Evolutionary conservation across 2,888 invertebrate genomes (phyloP), one percentile per base, ranked within the genome.

Genomic region (Cheilosia soror): DNA sequence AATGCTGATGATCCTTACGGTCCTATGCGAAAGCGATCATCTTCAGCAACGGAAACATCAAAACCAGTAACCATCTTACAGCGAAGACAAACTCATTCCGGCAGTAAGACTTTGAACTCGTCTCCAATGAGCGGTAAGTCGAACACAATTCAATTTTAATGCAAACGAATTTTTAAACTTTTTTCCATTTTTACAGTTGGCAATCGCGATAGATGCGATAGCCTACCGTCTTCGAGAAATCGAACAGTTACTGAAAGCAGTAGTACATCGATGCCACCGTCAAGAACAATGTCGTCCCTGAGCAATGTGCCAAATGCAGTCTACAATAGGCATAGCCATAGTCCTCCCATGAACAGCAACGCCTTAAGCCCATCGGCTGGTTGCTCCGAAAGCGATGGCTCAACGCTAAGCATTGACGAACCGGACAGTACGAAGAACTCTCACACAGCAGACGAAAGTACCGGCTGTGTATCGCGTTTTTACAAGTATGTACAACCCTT

Each of bases 161-260:
- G 11, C 13, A 4, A 11, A 27, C 25, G 47, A 20, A 15, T 27
- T 25, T 0, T 11, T 11, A 13, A 47, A 15, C 2, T 5, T 1
- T 31, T 20, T 31, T 63, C 47, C 37, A 42, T 11, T 55, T 42
- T 92, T 69, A 63, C 87, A 85, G 89, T 91, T 87, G 89, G 88
- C n/a, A 88, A 93, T 77, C 94, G 97, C 60, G 96, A 96, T 88
- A 94, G 97, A 78, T 96, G 96, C 91, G 97, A 97, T 91, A 97
- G 96, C 90, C 94, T 97, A 93, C 97, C 96, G 4, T 95, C 91
- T 63, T 89, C 96, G 13, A 93, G 96, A 82, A 94, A 96, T 44
- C 93, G 95, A 44, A 95, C 95, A 13, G 93, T 93, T 53, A 95
- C 94, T 89, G 95, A 95, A 89, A 94, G 94, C 79, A 92, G 92